These are phyloP conservation scores for Drosophila kanekoi DNA, from an alignment of 2,888 invertebrate species.

Conservation along the genomic window DNA sequence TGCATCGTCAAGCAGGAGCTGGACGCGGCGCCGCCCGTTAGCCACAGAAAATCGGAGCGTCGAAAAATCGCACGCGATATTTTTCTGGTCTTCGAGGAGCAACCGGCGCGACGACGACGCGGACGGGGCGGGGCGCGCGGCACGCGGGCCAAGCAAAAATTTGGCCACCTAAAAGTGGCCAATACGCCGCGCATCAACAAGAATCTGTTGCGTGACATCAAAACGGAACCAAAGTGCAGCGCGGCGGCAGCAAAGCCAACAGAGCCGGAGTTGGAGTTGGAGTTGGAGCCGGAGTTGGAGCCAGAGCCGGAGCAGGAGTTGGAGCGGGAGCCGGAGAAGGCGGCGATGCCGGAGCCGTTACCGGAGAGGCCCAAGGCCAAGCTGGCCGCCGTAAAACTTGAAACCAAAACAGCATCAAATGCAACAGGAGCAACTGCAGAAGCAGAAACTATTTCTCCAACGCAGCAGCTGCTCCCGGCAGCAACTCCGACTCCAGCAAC, in stretches of 20 bases:
- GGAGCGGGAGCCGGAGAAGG: background rate
- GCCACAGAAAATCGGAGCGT: conserved; percentile 83
- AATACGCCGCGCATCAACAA: conserved; percentile 75
- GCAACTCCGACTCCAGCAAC: conserved; percentile 6
- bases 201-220: conserved; percentile 77
- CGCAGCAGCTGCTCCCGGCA: conserved; percentile 5
- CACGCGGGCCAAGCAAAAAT: conserved; percentile 78
- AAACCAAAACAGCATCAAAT: conserved; percentile 70
- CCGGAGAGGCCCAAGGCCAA: conserved; percentile 34
- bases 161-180: conserved; percentile 76
- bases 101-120: conserved; percentile 74
- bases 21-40: conserved; percentile 59
- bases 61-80: conserved; percentile 84
- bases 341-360: conserved; percentile 24
- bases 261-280: background rate
- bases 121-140: conserved; percentile 73
- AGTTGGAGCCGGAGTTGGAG: background rate
- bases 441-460: background rate
- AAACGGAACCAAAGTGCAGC: conserved; percentile 82
- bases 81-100: conserved; percentile 84
- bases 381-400: conserved; percentile 65
- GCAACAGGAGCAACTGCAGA: conserved; percentile 20
- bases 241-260: conserved; percentile 27
- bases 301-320: background rate
- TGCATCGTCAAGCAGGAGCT: conserved; percentile 72